phyloP scores from a whole-genome alignment of 2,113 vertebrate genomes.

The Cynopterus brachyotis region DNA sequence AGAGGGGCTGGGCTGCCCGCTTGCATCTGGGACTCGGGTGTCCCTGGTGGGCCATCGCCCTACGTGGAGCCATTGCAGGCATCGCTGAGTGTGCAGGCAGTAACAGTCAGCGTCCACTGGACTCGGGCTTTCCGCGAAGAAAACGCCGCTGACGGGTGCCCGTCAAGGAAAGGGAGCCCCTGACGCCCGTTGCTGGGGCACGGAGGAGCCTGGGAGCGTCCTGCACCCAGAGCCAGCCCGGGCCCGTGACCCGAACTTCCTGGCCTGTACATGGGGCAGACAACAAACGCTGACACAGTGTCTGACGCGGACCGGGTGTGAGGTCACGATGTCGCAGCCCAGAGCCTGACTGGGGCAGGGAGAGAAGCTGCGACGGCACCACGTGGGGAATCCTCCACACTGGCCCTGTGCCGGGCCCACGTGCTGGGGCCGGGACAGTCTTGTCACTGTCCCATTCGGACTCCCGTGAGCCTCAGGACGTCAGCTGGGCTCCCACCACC shows the following conservation, averaged over 20 bases:
- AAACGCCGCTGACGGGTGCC: accelerated
- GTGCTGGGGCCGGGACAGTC: no score
- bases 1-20: background rate
- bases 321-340: background rate
- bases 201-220: no score
- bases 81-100: background rate
- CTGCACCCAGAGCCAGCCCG: background rate
- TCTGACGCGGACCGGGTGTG: background rate
- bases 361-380: background rate
- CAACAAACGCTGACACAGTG: no score
- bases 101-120: accelerated
- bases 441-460: background rate
- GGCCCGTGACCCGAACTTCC: background rate
- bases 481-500: background rate
- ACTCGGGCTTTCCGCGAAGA: background rate
- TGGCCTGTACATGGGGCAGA: background rate
- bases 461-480: background rate
- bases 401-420: no score
- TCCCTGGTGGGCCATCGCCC: no score
- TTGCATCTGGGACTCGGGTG: background rate
- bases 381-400: background rate
- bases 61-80: background rate
- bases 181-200: no score
- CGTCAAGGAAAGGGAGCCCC: no score
- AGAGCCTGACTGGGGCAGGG: background rate